Evolutionary conservation across 2,113 vertebrate genomes (phyloP).

Genomic region (Malaclemys terrapin): DNA sequence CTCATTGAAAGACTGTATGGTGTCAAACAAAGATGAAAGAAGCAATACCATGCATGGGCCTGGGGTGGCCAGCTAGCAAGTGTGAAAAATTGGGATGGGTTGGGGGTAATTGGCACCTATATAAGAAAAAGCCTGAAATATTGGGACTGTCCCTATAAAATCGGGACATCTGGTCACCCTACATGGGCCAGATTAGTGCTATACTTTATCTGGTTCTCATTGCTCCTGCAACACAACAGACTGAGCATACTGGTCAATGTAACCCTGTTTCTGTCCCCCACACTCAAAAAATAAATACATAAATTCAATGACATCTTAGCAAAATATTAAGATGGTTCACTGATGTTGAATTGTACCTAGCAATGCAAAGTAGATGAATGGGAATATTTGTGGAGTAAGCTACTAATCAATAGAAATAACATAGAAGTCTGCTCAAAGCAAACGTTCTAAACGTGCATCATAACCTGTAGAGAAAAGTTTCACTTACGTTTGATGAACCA

Average conservation of each 20-base stretch:
- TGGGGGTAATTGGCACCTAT: too few species aligned
- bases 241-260: accelerated
- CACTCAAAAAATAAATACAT: not conserved
- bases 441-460: not conserved
- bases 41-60: not conserved
- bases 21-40: not conserved
- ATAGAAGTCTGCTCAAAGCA: not conserved
- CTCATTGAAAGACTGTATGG: not conserved
- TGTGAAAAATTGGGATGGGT: too few species aligned
- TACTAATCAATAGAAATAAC: not conserved
- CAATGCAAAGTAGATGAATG: not conserved
- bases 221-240: not conserved
- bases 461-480: not conserved
- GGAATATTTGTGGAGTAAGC: not conserved
- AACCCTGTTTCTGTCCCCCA: accelerated
- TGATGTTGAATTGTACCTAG: not conserved
- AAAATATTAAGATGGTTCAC: not conserved
- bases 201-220: not conserved
- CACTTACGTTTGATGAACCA: not conserved
- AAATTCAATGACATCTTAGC: not conserved
- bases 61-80: too few species aligned
- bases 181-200: not conserved
- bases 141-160: too few species aligned
- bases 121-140: too few species aligned
- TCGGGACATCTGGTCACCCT: too few species aligned